phyloP scores from a whole-genome alignment of 2,888 invertebrate genomes.

The Dryomyza anilis region DNA sequence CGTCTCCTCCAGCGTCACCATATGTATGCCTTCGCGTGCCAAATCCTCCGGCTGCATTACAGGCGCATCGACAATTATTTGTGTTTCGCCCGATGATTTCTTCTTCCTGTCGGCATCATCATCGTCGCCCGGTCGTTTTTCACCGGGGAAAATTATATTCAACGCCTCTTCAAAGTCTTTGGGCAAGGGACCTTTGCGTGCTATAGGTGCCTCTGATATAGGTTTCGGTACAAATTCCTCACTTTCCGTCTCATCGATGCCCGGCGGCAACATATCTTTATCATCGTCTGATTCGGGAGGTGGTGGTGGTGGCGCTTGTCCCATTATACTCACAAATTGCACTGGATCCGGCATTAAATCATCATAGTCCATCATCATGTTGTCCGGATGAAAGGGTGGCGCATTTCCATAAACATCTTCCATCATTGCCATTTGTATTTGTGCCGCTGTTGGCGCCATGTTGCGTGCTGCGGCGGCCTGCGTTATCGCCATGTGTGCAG shows the following conservation, averaged over 20 bases:
- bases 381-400: constrained; percentile 58
- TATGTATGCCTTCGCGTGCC: constrained; percentile 56
- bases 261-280: constrained; percentile 57
- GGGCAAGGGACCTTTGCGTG: constrained; percentile 63
- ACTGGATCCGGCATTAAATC: constrained; percentile 62
- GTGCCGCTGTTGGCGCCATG: constrained; percentile 49
- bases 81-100: constrained; percentile 43
- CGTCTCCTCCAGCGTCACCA: constrained; percentile 54
- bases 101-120: constrained; percentile 33
- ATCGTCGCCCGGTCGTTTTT: constrained; percentile 52
- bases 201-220: constrained; percentile 60
- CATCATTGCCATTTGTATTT: constrained; percentile 57
- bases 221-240: constrained; percentile 61
- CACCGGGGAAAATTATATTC: constrained; percentile 67
- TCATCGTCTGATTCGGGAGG: constrained; percentile 49
- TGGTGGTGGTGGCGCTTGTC: constrained; percentile 59
- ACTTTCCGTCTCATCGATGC: constrained; percentile 58
- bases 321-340: constrained; percentile 60
- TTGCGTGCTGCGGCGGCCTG: constrained; percentile 23
- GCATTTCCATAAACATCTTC: constrained; percentile 57
- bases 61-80: constrained; percentile 52
- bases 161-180: constrained; percentile 68
- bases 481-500: constrained; percentile 5
- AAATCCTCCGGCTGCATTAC: constrained; percentile 51
- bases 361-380: constrained; percentile 60